phyloP scores from a whole-genome alignment of 2,113 vertebrate genomes.

The cat (Felis catus) region F.catus_Fca126_mat1.0 CM031412.1:236028501-236029000 shows the following conservation, averaged over 20 bases:
- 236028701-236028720: background rate
- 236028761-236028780: background rate
- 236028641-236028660: background rate
- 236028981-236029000: background rate
- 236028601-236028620: background rate
- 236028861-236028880: rapidly evolving
- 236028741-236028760: background rate
- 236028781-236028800: rapidly evolving
- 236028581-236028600: rapidly evolving
- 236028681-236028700: background rate
- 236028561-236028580: rapidly evolving
- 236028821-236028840: background rate
- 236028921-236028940: background rate
- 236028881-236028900: background rate
- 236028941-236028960: background rate
- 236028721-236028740: background rate
- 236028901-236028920: background rate
- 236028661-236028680: too few species aligned
- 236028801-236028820: rapidly evolving
- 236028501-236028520: background rate
- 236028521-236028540: background rate
- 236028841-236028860: rapidly evolving
- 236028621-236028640: too few species aligned
- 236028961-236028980: background rate
- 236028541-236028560: too few species aligned